Base-by-base conservation (phyloP, 1,140 invertebrate genomes). In the Globodera ellingtonae region DNA sequence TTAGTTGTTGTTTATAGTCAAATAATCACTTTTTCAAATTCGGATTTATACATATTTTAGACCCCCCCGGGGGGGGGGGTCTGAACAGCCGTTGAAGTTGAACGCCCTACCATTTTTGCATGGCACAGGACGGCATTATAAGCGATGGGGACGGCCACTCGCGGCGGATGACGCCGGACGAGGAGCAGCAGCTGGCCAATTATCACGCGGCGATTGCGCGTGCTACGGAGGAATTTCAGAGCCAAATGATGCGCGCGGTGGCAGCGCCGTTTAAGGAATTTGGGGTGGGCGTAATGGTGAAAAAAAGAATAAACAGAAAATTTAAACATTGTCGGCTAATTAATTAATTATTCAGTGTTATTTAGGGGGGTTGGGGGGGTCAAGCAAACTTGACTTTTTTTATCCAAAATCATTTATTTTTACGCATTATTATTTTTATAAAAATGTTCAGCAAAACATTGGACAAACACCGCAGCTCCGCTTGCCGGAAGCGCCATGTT, bases 231-330 rank as follows among this genome's bases (percentile, higher is more conserved):
- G 56, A 67, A 44, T 75, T 66, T 18, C 69, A 75, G 50, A 62
- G 56, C 50, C 73, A 73, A 66, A 72, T 79, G 59, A 62, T 65
- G 5, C 70, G 59, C 3, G 56, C 69, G 10, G 72, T 69, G 75
- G 66, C 66, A 50, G 59, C 75, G 18, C 69, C 75, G 56, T 79
- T 79, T 24, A 56, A 71, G 67, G 48, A 71, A 21, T 71, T 79
- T 6, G 48, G 50, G 5, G 10, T 9, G 13, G 56, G 56, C 56
- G 56, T 10, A 13, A 18, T 62, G 13, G 56, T 3, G 35, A 35
- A 35, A 35, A 35, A 35, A 35, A 35, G 35, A 35, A 35, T 35
- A 2, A 0, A 35, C 35, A 35, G 35, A 35, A 35, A 35, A 35
- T 35, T 35, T 3, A 35, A 35, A 35, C 35, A 35, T 35, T 35